Percentiles rank a stretch among this genome's conserved stretches.
Conservation (phyloP, 2,888 invertebrate genomes). For the Mesorhabditis spiculigera region DNA sequence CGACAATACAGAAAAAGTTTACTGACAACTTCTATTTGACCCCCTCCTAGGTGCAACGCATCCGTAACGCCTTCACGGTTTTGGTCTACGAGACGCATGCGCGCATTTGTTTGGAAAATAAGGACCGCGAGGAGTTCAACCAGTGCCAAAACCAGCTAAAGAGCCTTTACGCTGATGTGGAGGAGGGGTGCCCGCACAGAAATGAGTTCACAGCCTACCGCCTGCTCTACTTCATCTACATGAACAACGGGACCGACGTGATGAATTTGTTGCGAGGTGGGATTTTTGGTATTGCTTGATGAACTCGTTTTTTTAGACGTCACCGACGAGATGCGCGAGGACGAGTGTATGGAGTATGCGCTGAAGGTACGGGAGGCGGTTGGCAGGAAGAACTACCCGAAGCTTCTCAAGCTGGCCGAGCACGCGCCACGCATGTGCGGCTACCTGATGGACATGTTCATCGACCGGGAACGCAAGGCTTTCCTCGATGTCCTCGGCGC, state of each 20-base stretch:
- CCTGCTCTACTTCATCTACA: constrained; percentile 93
- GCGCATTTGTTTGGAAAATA: constrained; percentile 89
- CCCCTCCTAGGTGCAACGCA: constrained; percentile 97
- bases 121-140: constrained; percentile 97
- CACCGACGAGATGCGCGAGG: constrained; percentile 48
- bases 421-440: constrained; percentile 89
- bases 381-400: constrained; percentile 85
- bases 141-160: constrained; percentile 66
- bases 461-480: constrained; percentile 84
- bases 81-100: constrained; percentile 98
- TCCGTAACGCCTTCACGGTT: constrained; percentile 89
- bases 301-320: constrained; percentile 20
- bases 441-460: constrained; percentile 95
- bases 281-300: constrained; percentile 1
- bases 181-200: constrained; percentile 65
- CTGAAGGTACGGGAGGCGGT: constrained; percentile 85
- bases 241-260: constrained; percentile 95
- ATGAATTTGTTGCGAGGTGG: constrained; percentile 76
- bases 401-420: constrained; percentile 82
- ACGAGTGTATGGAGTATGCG: constrained; percentile 64
- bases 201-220: constrained; percentile 93
- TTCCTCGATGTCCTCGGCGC: constrained; percentile 89
- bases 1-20: background rate
- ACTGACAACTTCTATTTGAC: constrained; percentile 65
- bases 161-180: constrained; percentile 73